These are phyloP conservation scores for Lasioglossum oenotherae DNA, from an alignment of 2,888 invertebrate species.

Conservation along the genomic window DNA sequence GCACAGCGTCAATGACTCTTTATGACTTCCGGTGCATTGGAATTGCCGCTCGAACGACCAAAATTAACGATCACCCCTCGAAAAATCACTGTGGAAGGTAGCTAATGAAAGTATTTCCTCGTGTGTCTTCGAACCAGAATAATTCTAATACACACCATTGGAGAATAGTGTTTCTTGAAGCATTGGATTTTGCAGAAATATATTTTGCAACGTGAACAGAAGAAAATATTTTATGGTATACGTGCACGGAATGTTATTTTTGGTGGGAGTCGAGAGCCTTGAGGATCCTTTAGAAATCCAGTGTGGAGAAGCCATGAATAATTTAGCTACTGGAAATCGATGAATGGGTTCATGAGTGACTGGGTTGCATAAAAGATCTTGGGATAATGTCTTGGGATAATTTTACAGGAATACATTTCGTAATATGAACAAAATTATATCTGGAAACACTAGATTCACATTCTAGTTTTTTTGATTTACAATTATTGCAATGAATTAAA, in stretches of 20 bases:
- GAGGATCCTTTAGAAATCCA: neutral
- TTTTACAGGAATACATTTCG: too few relatives aligned
- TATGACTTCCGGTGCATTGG: neutral
- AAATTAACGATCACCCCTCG: neutral
- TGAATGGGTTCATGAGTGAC: neutral
- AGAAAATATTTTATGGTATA: neutral
- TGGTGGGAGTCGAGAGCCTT: neutral
- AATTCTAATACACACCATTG: neutral
- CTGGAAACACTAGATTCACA: too few relatives aligned
- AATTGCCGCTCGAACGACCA: neutral
- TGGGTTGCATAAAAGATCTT: too few relatives aligned
- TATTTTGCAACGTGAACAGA: neutral
- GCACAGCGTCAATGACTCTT: conserved; percentile 58
- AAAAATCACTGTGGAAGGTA: too few relatives aligned
- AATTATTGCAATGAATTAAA: too few relatives aligned
- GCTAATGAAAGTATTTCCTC: too few relatives aligned
- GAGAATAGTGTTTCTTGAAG: neutral
- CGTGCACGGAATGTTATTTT: neutral
- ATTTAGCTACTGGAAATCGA: neutral
- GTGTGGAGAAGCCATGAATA: neutral
- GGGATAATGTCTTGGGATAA: too few relatives aligned
- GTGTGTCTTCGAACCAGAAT: too few relatives aligned
- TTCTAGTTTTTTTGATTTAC: too few relatives aligned
- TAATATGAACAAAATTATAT: too few relatives aligned
- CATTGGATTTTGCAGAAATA: neutral